Evolutionary conservation across 30 jellyfish, hydroid and myxozoan species (phyloP), one percentile per base, ranked within the genome.

Genomic region (Sanderia malayensis): DNA sequence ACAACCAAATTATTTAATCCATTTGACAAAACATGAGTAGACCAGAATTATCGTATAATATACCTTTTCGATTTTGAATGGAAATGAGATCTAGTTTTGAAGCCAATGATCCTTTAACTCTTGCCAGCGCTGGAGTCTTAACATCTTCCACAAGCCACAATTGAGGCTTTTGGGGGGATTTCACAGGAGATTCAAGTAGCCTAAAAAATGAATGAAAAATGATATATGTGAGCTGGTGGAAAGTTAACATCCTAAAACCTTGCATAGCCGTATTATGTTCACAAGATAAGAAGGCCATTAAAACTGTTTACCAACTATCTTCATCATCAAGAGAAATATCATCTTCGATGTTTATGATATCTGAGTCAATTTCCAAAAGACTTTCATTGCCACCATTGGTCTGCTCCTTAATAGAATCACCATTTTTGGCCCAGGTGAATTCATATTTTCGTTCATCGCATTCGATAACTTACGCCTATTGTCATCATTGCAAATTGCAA

Each of bases 61-160:
- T 49, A 86, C 96, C 96, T 68, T 79, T 82, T 81, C 97, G 47
- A 49, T 57, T 89, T 71, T 89, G 94, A 45, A 89, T 81, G 7
- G 75, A 69, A 33, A 89, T 89, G 34, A 81, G 80, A 47, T 89
- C 97, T 31, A 89, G 81, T 44, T 83, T 89, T 26, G 97, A 82
- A 20, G 92, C 87, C 81, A 89, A 55, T 0, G 89, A 62, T 58
- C 95, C 95, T 70, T 93, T 82, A 1, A 82, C 89, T 46, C 97
- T 81, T 26, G 63, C 58, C 64, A 89, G 64, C 26, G 68, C 97
- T 17, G 97, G 95, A 4, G 97, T 89, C 31, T 82, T 58, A 0
- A 82, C 45, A 76, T 89, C 78, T 1, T 89, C 90, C 32, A 70
- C 34, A 58, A 89, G 81, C 97, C 97, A 89, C n/a, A 29, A 33